phyloP scores from a whole-genome alignment of 2,113 vertebrate species.

The Halichoerus grypus region DNA sequence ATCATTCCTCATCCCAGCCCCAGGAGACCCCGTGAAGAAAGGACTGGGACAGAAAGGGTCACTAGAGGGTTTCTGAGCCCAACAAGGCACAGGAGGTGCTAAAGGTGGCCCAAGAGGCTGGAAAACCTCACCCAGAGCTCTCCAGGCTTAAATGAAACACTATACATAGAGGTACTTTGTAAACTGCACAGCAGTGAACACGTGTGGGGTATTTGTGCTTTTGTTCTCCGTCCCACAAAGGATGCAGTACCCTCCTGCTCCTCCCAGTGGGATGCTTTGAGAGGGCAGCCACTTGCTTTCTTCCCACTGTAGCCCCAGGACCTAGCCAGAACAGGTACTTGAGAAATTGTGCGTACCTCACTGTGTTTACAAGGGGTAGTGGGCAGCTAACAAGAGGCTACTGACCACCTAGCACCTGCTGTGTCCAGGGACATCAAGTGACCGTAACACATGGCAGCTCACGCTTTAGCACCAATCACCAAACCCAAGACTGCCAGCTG shows the following conservation, averaged over 20 bases:
- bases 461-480: background rate
- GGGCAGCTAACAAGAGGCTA: too few relatives aligned
- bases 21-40: background rate
- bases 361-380: background rate
- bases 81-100: background rate
- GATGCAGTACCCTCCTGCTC: background rate
- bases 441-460: background rate
- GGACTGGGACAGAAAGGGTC: background rate
- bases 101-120: background rate
- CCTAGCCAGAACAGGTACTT: background rate
- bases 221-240: background rate
- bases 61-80: background rate
- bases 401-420: background rate
- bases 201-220: fast-evolving
- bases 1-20: background rate
- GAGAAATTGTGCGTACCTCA: background rate
- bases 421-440: background rate
- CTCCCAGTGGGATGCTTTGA: background rate
- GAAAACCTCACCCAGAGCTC: background rate
- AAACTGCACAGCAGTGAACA: background rate
- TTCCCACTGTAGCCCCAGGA: fast-evolving
- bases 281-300: background rate
- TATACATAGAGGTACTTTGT: background rate
- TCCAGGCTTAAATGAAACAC: background rate
- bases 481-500: background rate